Evolutionary conservation across 2,888 invertebrate species (phyloP).

Genomic region (Tanytarsus gracilentus): DNA sequence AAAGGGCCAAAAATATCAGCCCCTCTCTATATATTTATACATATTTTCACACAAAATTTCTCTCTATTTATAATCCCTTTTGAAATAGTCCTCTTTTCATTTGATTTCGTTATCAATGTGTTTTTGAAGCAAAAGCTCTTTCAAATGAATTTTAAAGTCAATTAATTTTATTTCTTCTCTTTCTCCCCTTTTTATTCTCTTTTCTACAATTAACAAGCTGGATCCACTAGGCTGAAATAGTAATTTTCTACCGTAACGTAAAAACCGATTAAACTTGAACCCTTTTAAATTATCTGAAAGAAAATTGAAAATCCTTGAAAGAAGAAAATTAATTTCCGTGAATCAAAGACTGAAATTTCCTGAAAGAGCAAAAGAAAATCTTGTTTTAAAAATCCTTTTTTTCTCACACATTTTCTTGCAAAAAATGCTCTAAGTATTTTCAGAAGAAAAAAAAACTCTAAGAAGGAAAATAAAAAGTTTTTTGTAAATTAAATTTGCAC

Average conservation of each 20-base stretch:
- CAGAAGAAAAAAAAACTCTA: not conserved
- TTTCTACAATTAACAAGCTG: conserved; percentile 3
- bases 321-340: not conserved
- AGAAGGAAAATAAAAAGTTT: not conserved
- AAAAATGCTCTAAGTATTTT: too few relatives aligned
- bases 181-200: not conserved
- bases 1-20: too few relatives aligned
- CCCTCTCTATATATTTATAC: too few relatives aligned
- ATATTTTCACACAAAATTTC: too few relatives aligned
- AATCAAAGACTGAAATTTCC: not conserved
- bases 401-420: too few relatives aligned
- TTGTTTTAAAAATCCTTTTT: too few relatives aligned
- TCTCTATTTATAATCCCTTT: too few relatives aligned
- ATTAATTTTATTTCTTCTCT: conserved; percentile 15
- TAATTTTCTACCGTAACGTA: not conserved
- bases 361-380: too few relatives aligned
- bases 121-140: too few relatives aligned
- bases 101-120: too few relatives aligned
- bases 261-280: not conserved
- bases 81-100: too few relatives aligned
- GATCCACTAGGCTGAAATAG: conserved; percentile 12
- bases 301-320: not conserved
- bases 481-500: not conserved
- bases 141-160: not conserved
- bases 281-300: not conserved